Conservation (phyloP, 2,888 invertebrate species). For the Cetonia aurata region DNA sequence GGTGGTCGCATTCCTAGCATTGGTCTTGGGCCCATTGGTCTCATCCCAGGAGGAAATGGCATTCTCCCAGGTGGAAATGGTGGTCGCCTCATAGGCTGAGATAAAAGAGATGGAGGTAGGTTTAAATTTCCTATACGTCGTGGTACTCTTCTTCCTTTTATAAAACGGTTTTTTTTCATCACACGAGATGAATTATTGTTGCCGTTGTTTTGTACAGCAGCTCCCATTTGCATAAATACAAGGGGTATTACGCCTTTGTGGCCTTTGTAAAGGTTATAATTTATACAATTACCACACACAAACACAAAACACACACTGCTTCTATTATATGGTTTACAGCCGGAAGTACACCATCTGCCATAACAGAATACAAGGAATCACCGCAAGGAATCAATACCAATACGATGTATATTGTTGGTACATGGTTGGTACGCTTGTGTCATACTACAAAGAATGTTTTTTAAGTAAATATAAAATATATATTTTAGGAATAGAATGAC, state of each 20-base stretch:
- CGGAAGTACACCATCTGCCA: slow-evolving; percentile 31
- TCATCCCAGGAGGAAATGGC: slow-evolving; percentile 57
- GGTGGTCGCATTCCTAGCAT: slow-evolving; percentile 57
- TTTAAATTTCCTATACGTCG: slow-evolving; percentile 50
- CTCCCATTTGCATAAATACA: slow-evolving; percentile 35
- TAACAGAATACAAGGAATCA: too few relatives aligned
- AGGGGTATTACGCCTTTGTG: slow-evolving; percentile 17
- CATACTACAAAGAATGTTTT: too few relatives aligned
- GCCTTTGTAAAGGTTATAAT: slow-evolving; percentile 28
- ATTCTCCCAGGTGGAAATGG: slow-evolving; percentile 52
- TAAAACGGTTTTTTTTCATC: slow-evolving; percentile 48
- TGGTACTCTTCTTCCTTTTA: slow-evolving; percentile 51
- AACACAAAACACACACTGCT: slow-evolving; percentile 37
- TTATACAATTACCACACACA: slow-evolving; percentile 35
- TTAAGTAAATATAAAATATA: too few relatives aligned
- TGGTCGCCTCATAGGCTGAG: slow-evolving; percentile 51
- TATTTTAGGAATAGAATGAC: too few relatives aligned
- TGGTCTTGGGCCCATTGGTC: slow-evolving; percentile 55
- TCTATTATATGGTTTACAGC: slow-evolving; percentile 30
- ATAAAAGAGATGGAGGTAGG: slow-evolving; percentile 51
- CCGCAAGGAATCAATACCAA: too few relatives aligned
- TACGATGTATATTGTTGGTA: too few relatives aligned
- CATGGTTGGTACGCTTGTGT: too few relatives aligned
- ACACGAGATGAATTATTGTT: slow-evolving; percentile 28
- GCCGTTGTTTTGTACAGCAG: slow-evolving; percentile 27